Percentiles rank a stretch among this genome's conserved stretches.
Conservation (phyloP, 2,888 invertebrate species). For the Eueremaeus valkanovi region DNA sequence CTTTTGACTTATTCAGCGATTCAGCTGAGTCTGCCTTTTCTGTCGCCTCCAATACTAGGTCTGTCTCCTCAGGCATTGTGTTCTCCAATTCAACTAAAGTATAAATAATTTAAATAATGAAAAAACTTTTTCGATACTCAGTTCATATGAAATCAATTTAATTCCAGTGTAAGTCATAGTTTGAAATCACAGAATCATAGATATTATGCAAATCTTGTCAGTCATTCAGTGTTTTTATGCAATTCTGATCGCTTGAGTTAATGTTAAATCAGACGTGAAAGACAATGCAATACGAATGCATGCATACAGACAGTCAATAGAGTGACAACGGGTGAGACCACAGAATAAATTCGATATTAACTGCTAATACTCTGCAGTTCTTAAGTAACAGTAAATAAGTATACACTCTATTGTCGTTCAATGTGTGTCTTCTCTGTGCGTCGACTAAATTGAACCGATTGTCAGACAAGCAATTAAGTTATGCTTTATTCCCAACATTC, state of each 20-base stretch:
- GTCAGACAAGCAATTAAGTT: background rate
- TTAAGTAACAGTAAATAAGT: background rate
- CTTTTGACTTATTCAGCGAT: background rate
- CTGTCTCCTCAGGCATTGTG: constrained; percentile 16
- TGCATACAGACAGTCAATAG: background rate
- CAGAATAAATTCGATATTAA: constrained; percentile 24
- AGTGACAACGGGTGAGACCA: background rate
- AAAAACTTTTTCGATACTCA: background rate
- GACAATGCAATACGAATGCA: constrained; percentile 10
- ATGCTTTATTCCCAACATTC: background rate
- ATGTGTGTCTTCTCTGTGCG: background rate
- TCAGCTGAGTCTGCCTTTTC: constrained; percentile 8
- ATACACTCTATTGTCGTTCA: too few relatives aligned
- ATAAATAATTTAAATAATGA: constrained; percentile 18
- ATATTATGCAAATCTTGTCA: constrained; percentile 32
- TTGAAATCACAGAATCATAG: background rate
- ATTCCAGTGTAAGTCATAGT: constrained; percentile 6
- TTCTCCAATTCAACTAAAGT: constrained; percentile 30
- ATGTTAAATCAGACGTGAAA: background rate
- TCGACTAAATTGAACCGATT: background rate
- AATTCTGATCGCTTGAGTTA: constrained; percentile 16
- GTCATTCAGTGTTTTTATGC: constrained; percentile 18
- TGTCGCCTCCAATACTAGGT: background rate
- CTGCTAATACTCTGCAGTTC: background rate
- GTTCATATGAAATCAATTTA: background rate